Conservation (phyloP, 2,113 vertebrate species). For the Sebastes fasciatus region DNA sequence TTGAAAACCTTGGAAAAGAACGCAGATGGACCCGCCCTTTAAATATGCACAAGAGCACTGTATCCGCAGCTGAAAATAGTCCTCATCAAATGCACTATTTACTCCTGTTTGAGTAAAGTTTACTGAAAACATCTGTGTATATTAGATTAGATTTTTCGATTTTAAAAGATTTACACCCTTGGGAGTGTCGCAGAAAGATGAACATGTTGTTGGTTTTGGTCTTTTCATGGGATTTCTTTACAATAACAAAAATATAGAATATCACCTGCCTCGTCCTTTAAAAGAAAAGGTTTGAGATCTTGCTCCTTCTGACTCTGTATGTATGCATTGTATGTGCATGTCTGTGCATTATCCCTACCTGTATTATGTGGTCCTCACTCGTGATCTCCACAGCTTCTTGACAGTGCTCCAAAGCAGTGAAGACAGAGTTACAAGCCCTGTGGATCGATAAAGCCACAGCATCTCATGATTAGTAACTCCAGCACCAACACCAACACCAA, state of each 20-base stretch:
- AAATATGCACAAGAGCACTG: too few relatives aligned
- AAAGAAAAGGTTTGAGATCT: not conserved
- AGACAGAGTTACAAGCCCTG: slow-evolving; percentile 95
- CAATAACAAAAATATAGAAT: too few relatives aligned
- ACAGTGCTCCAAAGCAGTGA: slow-evolving; percentile 94
- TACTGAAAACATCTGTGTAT: too few relatives aligned
- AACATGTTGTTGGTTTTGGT: too few relatives aligned
- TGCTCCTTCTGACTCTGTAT: not conserved
- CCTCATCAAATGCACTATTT: too few relatives aligned
- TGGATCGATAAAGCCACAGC: slow-evolving; percentile 55
- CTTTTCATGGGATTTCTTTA: too few relatives aligned
- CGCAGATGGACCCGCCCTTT: too few relatives aligned
- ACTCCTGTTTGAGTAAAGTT: too few relatives aligned
- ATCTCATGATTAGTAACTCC: not conserved
- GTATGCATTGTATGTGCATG: not conserved
- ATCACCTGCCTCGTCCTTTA: not conserved
- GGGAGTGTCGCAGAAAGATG: too few relatives aligned
- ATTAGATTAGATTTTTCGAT: too few relatives aligned
- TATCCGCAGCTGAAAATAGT: too few relatives aligned
- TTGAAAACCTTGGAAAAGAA: too few relatives aligned
- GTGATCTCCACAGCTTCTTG: slow-evolving; percentile 98
- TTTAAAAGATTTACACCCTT: not conserved
- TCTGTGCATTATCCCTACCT: slow-evolving; percentile 83
- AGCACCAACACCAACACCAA: not conserved
- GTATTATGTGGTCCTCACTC: slow-evolving; percentile 95